These are phyloP conservation scores for Peromyscus polionotus DNA, from an alignment of 2,113 vertebrate genomes.

Conservation along the genomic window DNA sequence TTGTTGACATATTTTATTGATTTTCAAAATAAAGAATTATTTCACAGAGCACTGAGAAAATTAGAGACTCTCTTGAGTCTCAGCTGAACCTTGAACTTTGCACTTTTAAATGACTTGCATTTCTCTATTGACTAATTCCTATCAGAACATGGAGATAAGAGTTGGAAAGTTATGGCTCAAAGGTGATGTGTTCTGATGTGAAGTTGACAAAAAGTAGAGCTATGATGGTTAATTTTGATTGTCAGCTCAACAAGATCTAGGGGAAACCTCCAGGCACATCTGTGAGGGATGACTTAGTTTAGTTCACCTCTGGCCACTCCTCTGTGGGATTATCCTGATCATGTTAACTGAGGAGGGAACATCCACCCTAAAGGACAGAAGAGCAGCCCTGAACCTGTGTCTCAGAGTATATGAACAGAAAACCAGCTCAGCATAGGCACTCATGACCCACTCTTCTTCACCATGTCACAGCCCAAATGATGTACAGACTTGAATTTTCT, in stretches of 20 bases:
- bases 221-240: not conserved
- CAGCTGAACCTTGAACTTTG: not conserved
- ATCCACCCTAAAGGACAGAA: not conserved
- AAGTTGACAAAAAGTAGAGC: not conserved
- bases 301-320: not conserved
- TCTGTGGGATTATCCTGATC: not conserved
- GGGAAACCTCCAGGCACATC: no score
- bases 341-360: not conserved
- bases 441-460: no score
- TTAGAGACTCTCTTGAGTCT: not conserved
- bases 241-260: not conserved
- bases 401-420: no score
- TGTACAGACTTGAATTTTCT: no score
- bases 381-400: not conserved
- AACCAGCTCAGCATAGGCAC: no score
- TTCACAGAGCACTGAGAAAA: not conserved
- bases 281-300: not conserved
- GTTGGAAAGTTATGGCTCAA: not conserved
- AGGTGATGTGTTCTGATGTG: not conserved
- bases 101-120: not conserved
- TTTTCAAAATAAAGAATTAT: not conserved
- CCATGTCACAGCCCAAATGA: no score
- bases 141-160: not conserved
- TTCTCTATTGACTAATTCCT: not conserved
- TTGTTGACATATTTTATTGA: not conserved